A percentile compares a stretch with the other conserved stretches of the same genome.
Conservation (phyloP, 2,113 vertebrate genomes). For the Alligator mississippiensis region DNA sequence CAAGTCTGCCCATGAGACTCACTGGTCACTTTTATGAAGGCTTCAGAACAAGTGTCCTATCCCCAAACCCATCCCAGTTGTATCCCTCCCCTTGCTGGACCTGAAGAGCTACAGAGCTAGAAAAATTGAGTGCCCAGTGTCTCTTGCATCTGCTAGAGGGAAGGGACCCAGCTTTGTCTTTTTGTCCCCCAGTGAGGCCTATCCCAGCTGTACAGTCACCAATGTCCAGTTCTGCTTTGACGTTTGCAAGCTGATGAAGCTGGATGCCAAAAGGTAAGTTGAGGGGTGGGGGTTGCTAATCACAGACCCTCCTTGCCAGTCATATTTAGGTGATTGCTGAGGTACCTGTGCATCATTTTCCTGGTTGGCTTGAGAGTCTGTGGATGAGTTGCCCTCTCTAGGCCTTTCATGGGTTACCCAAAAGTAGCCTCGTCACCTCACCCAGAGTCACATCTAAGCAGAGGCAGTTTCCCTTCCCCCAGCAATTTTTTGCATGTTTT, state of each 20-base stretch:
- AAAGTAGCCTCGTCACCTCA: background rate
- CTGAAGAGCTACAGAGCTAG: background rate
- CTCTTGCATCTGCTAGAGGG: background rate
- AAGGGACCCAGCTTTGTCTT: background rate
- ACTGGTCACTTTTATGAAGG: too few relatives aligned
- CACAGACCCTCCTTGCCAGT: background rate
- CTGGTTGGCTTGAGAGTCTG: background rate
- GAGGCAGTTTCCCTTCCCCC: too few relatives aligned
- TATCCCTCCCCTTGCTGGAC: too few relatives aligned
- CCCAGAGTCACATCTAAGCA: background rate
- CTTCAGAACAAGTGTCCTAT: too few relatives aligned
- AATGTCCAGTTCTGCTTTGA: conserved; percentile 95
- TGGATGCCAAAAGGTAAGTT: conserved; percentile 91
- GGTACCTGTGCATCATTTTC: background rate
- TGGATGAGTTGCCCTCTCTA: too few relatives aligned
- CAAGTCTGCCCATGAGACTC: too few relatives aligned
- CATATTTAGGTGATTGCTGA: too few relatives aligned
- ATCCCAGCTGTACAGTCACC: conserved; percentile 93
- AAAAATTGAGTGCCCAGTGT: background rate
- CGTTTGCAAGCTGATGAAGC: conserved; percentile 89
- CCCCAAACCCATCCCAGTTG: too few relatives aligned
- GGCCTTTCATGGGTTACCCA: background rate
- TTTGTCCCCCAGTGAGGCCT: conserved; percentile 88
- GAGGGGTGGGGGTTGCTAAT: rapidly evolving
- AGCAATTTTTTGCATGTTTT: background rate